phyloP scores from a whole-genome alignment of 2,888 invertebrate genomes.

The Tinea semifulvella region DNA sequence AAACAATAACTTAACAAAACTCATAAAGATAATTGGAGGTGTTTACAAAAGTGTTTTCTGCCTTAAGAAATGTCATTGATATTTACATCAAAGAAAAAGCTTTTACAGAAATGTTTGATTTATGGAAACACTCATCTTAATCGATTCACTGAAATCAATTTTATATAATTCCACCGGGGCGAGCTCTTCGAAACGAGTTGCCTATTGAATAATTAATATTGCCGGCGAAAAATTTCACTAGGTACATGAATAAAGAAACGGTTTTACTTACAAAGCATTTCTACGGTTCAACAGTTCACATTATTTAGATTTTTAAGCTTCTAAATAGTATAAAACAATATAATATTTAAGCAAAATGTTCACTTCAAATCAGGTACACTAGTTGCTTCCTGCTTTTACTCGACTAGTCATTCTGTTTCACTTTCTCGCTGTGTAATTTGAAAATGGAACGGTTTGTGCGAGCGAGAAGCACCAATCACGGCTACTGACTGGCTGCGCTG shows the following conservation, averaged over 20 bases:
- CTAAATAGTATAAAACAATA: not conserved
- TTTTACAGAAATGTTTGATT: no score
- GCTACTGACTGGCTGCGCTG: slow-evolving; percentile 29
- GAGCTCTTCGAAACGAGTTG: no score
- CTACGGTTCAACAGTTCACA: not conserved
- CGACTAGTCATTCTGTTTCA: slow-evolving; percentile 17
- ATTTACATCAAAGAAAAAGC: no score
- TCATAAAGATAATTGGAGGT: not conserved
- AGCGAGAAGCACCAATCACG: slow-evolving; percentile 39
- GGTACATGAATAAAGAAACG: no score
- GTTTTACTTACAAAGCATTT: slow-evolving; percentile 8
- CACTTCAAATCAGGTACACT: not conserved
- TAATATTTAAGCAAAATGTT: not conserved
- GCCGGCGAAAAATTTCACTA: no score
- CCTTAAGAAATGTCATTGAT: no score
- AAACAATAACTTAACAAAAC: not conserved
- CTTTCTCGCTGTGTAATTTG: slow-evolving; percentile 23
- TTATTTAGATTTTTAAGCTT: not conserved
- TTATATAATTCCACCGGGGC: no score
- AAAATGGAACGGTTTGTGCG: slow-evolving; percentile 28
- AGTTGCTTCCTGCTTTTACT: slow-evolving; percentile 27
- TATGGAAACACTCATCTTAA: no score
- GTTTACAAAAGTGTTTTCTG: no score
- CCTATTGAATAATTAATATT: no score
- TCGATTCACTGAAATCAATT: no score